Evolutionary conservation across 2,797 vertebrate genomes (phyloP).

Genomic region (Botia almorhae): DNA sequence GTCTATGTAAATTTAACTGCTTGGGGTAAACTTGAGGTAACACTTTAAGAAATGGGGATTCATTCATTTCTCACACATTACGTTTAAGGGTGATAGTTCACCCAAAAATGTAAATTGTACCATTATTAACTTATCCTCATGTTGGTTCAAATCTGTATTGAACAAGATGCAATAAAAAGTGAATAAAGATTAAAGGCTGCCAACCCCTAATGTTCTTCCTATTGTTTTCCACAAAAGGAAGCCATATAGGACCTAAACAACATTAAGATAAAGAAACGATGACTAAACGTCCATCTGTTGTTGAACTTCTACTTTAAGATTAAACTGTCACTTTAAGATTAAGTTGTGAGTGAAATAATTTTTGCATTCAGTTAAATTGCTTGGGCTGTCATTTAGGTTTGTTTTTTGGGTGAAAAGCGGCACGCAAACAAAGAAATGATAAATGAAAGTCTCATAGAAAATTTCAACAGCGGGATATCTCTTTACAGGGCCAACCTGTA

Average conservation of each 20-base stretch:
- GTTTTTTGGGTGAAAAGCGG: not conserved
- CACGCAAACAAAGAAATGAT: not conserved
- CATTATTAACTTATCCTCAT: too few species aligned
- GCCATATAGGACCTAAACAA: too few species aligned
- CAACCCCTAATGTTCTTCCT: not conserved
- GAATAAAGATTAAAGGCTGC: not conserved
- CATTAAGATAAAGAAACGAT: too few species aligned
- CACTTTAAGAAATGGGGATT: too few species aligned
- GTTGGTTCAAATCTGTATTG: too few species aligned
- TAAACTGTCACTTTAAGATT: not conserved
- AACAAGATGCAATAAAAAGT: not conserved
- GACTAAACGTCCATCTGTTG: too few species aligned
- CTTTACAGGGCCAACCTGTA: constrained; percentile 9
- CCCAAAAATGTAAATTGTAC: too few species aligned
- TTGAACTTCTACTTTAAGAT: not conserved
- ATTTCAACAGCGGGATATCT: not conserved
- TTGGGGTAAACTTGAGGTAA: too few species aligned
- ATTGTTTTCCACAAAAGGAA: not conserved
- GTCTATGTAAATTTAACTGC: too few species aligned
- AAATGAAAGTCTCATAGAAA: not conserved
- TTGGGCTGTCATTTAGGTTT: not conserved
- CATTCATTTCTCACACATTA: too few species aligned
- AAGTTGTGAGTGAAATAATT: too few species aligned
- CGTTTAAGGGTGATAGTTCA: too few species aligned
- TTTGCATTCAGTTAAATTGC: not conserved